Conservation (phyloP, 2,113 vertebrate species). For the Cisticola juncidis region DNA sequence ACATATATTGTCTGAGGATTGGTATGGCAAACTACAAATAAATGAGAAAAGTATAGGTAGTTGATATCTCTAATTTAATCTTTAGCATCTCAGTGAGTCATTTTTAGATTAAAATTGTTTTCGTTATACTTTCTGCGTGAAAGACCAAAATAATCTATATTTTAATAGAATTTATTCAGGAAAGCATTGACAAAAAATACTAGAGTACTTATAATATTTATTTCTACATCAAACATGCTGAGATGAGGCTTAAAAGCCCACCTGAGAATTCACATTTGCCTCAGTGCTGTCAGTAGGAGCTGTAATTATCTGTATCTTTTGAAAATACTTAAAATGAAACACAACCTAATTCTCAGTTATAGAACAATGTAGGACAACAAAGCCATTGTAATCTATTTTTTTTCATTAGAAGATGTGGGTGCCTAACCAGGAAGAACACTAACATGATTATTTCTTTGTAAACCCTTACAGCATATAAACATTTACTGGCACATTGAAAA, state of each 20-base stretch:
- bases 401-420: not conserved
- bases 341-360: not conserved
- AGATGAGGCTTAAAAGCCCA: not conserved
- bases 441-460: not conserved
- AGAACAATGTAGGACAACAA: not conserved
- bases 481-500: not conserved
- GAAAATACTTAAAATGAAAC: constrained; percentile 2
- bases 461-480: not conserved
- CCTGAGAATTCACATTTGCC: constrained; percentile 4
- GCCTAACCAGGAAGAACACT: not conserved
- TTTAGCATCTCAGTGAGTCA: not conserved
- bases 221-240: not conserved
- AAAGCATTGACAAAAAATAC: not conserved
- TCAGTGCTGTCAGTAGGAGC: constrained; percentile 5
- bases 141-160: not conserved
- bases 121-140: not conserved
- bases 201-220: not conserved
- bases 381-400: not conserved
- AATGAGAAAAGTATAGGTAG: not conserved
- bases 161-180: not conserved
- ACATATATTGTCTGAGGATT: not conserved
- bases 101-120: constrained; percentile 16
- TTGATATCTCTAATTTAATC: not conserved
- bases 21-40: not conserved
- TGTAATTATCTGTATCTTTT: constrained; percentile 12